Evolutionary conservation across 1,140 invertebrate species (phyloP).

Genomic region (Lanistes nyassanus): DNA sequence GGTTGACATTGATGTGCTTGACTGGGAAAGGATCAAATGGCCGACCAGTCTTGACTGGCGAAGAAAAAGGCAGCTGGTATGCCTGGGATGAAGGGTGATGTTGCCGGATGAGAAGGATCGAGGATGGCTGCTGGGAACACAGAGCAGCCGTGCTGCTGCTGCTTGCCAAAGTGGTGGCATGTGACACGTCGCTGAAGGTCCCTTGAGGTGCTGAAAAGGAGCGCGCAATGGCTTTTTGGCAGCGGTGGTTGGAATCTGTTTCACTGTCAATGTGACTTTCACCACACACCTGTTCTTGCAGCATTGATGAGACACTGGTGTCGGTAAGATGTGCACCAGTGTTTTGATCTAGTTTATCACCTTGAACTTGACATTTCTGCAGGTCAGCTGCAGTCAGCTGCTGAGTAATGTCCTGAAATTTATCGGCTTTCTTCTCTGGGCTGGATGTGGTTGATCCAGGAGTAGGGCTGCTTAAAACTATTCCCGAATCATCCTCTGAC

Average conservation of each 20-base stretch:
- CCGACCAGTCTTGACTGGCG: slow-evolving; percentile 26
- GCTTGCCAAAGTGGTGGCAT: not conserved
- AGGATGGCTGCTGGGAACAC: not conserved
- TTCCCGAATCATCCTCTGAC: not conserved
- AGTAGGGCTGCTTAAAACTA: slow-evolving; percentile 4
- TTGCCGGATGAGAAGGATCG: no score
- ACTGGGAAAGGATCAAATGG: slow-evolving; percentile 56
- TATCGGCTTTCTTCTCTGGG: slow-evolving; percentile 10
- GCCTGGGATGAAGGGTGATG: slow-evolving; percentile 3
- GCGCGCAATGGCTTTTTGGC: not conserved
- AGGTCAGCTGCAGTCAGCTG: no score
- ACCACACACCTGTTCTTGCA: no score
- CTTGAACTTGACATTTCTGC: no score
- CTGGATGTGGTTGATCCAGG: slow-evolving; percentile 7
- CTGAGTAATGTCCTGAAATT: no score
- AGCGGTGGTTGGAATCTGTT: not conserved
- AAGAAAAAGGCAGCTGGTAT: not conserved
- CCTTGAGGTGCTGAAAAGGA: slow-evolving; percentile 11
- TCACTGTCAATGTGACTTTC: not conserved
- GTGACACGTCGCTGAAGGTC: not conserved
- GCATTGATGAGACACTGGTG: no score
- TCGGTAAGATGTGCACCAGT: no score
- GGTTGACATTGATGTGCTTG: slow-evolving; percentile 48
- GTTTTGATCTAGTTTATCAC: no score
- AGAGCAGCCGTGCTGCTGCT: not conserved